Evolutionary conservation across 1,140 invertebrate genomes (phyloP), one percentile per base, ranked within the genome.

Genomic region (Drosophila nigrodunni): DNA sequence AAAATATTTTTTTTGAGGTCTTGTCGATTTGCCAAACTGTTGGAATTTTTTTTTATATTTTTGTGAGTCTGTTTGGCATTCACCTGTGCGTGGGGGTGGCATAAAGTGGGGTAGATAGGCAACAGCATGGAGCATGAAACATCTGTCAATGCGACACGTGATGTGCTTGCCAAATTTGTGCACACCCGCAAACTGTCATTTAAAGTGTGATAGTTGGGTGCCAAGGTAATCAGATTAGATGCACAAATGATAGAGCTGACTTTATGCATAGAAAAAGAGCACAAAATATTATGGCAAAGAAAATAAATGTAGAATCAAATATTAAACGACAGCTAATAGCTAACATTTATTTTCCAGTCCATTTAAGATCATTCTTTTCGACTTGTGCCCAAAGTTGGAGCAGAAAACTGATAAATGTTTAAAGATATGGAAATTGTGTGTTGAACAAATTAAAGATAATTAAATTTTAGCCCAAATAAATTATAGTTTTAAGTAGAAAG

Each of bases 71-170:
- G 21, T 52, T 60, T 69, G 46, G 55, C 66, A 59, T 43, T 50
- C 66, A 75, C 67, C 73, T 75, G 73, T 39, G 47, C 65, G 55
- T 37, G 70, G 13, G 70, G 13, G 54, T n/a, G 59, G 59, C n/a
- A 18, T 15, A 39, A 5, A 21, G 8, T 6, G 34, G 15, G 59
- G 59, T n/a, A 41, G 15, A 49, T 34, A 11, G 37, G 35, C 68
- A 39, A 39, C 61, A 46, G 41, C 73, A 58, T 39, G 37, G 13
- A 41, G 50, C 57, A 62, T 61, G 62, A 60, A 68, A 65, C 55
- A 66, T 75, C 47, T 77, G 75, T 67, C 67, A 66, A 69, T 55
- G 46, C 64, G 49, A 65, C 59, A 87, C 77, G 83, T 88, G 83
- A 74, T 73, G 49, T 67, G 67, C 47, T 69, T 74, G 55, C 72